A percentile compares a stretch with the other conserved stretches of the same genome.
phyloP scores from a whole-genome alignment of 2,797 vertebrate genomes.

The Pantherophis alleghaniensis region DNA sequence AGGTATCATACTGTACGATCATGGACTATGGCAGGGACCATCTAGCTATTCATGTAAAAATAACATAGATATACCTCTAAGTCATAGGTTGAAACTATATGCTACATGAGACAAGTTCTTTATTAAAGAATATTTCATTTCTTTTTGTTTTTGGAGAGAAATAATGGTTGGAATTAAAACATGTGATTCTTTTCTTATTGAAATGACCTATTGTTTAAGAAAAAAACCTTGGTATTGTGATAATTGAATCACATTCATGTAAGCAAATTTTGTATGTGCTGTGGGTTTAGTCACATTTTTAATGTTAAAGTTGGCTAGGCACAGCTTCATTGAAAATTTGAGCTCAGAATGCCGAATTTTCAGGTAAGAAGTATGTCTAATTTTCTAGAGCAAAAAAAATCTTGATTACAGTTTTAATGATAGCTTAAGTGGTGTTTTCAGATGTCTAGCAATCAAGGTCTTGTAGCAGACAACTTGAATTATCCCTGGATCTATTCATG shows the following conservation, averaged over 20 bases:
- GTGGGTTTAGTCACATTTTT: conserved; percentile 10
- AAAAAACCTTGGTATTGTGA: not conserved
- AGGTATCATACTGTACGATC: conserved; percentile 34
- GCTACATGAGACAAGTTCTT: not conserved
- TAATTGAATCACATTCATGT: not conserved
- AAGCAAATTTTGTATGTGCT: not conserved
- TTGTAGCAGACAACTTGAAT: conserved; percentile 69
- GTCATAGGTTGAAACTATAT: not conserved
- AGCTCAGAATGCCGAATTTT: conserved; percentile 44
- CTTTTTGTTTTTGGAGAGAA: not conserved
- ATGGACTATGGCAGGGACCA: conserved; percentile 35
- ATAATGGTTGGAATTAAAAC: not conserved
- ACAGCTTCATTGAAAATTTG: not conserved
- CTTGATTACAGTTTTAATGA: conserved; percentile 71
- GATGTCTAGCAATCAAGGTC: conserved; percentile 64
- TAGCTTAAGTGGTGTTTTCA: conserved; percentile 69
- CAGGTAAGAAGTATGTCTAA: conserved; percentile 57
- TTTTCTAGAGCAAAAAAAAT: conserved; percentile 65
- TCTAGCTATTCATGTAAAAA: conserved; percentile 10
- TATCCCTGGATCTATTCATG: conserved; percentile 69
- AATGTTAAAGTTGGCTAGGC: conserved; percentile 22
- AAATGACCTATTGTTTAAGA: not conserved
- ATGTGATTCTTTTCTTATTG: not conserved
- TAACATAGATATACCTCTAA: conserved; percentile 4
- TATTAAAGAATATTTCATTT: conserved; percentile 6